phyloP scores from a whole-genome alignment of 2,797 vertebrate species.

The Otolemur crassicaudatus region DNA sequence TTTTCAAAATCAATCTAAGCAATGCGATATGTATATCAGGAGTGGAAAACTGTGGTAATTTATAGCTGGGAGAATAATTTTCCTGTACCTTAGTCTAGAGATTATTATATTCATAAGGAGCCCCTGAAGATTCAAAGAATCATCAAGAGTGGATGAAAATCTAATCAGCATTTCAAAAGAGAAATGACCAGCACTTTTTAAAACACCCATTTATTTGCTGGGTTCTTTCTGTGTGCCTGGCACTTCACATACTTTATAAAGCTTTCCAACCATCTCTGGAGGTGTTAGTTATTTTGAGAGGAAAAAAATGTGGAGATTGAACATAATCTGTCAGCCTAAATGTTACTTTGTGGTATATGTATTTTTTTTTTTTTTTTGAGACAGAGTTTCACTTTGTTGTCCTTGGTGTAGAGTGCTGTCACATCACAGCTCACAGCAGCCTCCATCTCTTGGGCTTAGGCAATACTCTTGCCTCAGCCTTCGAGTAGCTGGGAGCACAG shows the following conservation, averaged over 20 bases:
- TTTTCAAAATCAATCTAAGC: neutral
- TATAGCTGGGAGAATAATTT: conserved; percentile 32
- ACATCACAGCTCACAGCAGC: too few species aligned
- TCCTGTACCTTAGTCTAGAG: neutral
- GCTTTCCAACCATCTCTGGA: conserved; percentile 38
- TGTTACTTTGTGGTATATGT: neutral
- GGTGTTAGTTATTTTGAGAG: conserved; percentile 1
- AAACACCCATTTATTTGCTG: neutral
- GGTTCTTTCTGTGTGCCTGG: neutral
- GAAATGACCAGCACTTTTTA: conserved; percentile 43
- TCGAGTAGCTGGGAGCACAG: too few species aligned
- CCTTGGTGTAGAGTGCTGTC: too few species aligned
- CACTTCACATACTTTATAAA: conserved; percentile 4
- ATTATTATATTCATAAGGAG: neutral
- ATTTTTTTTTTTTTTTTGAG: neutral
- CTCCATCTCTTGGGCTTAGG: too few species aligned
- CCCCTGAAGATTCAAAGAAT: conserved; percentile 42
- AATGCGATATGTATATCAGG: neutral
- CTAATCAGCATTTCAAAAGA: conserved; percentile 50
- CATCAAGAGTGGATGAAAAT: neutral
- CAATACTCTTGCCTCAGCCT: too few species aligned
- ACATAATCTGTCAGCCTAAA: neutral
- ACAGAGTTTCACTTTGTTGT: too few species aligned
- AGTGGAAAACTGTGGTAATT: conserved; percentile 38
- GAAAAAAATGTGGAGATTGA: neutral